These are phyloP conservation scores for Hypotaenidia philippensis DNA, from an alignment of 2,797 vertebrate genomes.

Conservation along the genomic window DNA sequence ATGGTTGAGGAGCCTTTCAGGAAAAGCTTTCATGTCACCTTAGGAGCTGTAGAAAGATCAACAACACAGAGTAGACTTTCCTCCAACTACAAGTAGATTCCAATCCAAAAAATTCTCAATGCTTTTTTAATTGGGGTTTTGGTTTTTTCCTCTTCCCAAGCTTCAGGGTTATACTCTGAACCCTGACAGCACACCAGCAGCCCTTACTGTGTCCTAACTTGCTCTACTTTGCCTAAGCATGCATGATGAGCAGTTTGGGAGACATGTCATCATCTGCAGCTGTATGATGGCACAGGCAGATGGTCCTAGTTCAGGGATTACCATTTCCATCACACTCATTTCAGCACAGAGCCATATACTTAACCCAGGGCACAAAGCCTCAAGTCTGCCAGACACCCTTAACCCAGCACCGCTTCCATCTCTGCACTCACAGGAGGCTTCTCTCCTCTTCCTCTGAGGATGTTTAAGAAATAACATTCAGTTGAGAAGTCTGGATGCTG, in stretches of 20 bases:
- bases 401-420: neutral
- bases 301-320: accelerated
- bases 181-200: accelerated
- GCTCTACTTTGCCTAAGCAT: neutral
- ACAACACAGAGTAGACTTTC: neutral
- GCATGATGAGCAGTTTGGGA: accelerated
- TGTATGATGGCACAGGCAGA: accelerated
- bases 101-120: neutral
- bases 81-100: neutral
- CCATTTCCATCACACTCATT: accelerated
- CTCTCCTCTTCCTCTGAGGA: neutral
- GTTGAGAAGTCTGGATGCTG: neutral
- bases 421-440: neutral
- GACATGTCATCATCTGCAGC: accelerated
- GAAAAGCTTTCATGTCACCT: neutral
- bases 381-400: accelerated
- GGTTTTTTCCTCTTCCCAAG: neutral
- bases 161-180: neutral
- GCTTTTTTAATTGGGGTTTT: neutral
- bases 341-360: accelerated
- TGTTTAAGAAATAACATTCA: neutral
- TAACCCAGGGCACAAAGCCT: neutral
- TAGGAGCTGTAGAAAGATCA: neutral
- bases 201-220: neutral
- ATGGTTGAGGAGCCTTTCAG: neutral